A percentile compares a stretch with the other conserved stretches of the same genome.
Conservation (phyloP, 2,888 invertebrate species). For the Orchesella flavescens region DNA sequence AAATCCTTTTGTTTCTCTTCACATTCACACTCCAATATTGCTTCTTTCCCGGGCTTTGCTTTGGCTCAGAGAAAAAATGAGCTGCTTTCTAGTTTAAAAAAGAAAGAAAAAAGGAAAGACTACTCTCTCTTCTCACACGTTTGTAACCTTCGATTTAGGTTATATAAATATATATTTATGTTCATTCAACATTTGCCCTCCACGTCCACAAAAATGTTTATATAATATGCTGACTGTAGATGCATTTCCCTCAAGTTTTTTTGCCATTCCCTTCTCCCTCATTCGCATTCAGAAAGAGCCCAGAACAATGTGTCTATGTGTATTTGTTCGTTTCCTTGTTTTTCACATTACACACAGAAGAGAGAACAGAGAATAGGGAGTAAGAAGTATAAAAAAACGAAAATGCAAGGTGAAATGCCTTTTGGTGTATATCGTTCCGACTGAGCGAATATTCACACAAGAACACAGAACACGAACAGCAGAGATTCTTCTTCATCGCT, state of each 20-base stretch:
- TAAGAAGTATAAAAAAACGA: not conserved
- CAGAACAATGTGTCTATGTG: slow-evolving; percentile 41
- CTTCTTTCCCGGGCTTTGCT: not conserved
- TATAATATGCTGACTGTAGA: not conserved
- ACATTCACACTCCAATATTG: slow-evolving; percentile 37
- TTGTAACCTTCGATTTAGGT: slow-evolving; percentile 51
- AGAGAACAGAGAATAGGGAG: not conserved
- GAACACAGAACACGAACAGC: not conserved
- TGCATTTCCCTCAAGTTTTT: slow-evolving; percentile 3
- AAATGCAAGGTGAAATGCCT: slow-evolving; percentile 39
- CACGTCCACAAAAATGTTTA: not conserved
- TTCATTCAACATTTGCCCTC: slow-evolving; percentile 11
- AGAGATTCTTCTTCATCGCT: slow-evolving; percentile 21
- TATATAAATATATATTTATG: slow-evolving; percentile 1
- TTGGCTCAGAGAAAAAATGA: not conserved
- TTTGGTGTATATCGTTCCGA: slow-evolving; percentile 23
- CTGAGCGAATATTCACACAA: slow-evolving; percentile 13
- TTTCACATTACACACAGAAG: slow-evolving; percentile 13
- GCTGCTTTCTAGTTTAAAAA: slow-evolving; percentile 17
- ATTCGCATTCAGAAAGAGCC: slow-evolving; percentile 42
- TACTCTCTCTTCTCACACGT: too few relatives aligned
- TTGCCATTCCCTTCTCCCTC: not conserved
- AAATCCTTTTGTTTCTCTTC: slow-evolving; percentile 38
- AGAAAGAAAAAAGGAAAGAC: too few relatives aligned
- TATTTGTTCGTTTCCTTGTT: slow-evolving; percentile 16